Percentiles rank a stretch among this genome's conserved stretches.
Conservation (phyloP, 2,113 vertebrate species). For the Cyrtonyx montezumae region DNA sequence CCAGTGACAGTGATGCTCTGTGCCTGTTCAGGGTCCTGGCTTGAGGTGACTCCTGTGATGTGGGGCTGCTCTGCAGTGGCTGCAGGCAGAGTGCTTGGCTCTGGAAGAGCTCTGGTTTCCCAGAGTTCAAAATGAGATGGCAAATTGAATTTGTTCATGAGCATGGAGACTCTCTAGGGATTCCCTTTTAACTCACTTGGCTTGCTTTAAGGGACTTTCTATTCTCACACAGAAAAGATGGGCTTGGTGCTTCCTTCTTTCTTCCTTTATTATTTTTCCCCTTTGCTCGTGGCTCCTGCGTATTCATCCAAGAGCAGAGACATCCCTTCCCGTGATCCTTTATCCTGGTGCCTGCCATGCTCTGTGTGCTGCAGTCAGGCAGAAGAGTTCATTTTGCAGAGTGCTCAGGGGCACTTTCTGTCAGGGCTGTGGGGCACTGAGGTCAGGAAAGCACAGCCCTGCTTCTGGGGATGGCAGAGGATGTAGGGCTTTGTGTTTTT, state of each 20-base stretch:
- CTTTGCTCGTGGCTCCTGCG: not conserved
- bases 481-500: not conserved
- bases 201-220: slow-evolving; percentile 39
- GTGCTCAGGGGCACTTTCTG: fast-evolving
- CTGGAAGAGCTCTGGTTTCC: slow-evolving; percentile 29
- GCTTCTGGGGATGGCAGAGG: not conserved
- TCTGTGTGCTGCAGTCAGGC: not conserved
- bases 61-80: not conserved
- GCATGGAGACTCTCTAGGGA: slow-evolving; percentile 41
- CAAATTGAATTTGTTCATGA: slow-evolving; percentile 64
- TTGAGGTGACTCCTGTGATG: not conserved
- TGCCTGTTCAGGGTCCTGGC: not conserved
- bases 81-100: not conserved
- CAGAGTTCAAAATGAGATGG: slow-evolving; percentile 35
- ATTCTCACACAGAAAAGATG: not conserved
- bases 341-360: not conserved
- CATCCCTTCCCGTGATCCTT: fast-evolving
- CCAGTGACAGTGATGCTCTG: not conserved
- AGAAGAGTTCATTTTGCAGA: fast-evolving
- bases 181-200: slow-evolving; percentile 61
- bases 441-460: not conserved
- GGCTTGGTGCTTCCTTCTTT: not conserved
- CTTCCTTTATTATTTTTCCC: not conserved
- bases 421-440: not conserved
- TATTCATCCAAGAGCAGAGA: not conserved